Percentiles rank a stretch among this genome's conserved stretches.
phyloP scores from a whole-genome alignment of 2,113 vertebrate species.

The Datnioides undecimradiatus region DNA sequence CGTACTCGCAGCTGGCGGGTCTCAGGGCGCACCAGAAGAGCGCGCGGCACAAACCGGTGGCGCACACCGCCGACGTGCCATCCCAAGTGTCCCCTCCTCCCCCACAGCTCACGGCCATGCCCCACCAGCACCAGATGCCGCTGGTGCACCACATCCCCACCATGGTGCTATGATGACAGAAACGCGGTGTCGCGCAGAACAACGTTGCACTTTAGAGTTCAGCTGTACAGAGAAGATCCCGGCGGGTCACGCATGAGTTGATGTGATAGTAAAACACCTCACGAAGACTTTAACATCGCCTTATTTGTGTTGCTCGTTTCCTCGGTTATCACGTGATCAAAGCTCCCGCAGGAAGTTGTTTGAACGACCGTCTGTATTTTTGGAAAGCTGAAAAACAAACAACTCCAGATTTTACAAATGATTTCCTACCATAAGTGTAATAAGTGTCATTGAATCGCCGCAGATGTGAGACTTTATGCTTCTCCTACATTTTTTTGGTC shows the following conservation, averaged over 20 bases:
- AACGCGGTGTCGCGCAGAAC: slow-evolving; percentile 2
- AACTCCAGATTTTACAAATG: slow-evolving; percentile 15
- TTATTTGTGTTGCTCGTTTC: slow-evolving; percentile 35
- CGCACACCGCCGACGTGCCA: slow-evolving; percentile 50
- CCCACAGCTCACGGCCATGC: slow-evolving; percentile 73
- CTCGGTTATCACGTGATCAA: slow-evolving; percentile 20
- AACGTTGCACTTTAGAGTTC: slow-evolving; percentile 77
- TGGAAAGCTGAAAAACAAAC: slow-evolving; percentile 8
- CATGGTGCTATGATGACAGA: slow-evolving; percentile 91
- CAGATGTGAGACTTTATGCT: slow-evolving; percentile 1
- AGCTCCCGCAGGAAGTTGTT: slow-evolving; percentile 21
- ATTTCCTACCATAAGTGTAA: too few species aligned
- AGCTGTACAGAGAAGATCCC: slow-evolving; percentile 22
- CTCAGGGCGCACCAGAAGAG: slow-evolving; percentile 99
- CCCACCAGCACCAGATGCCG: slow-evolving; percentile 85
- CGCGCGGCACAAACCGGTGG: slow-evolving; percentile 92
- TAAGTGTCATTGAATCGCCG: slow-evolving; percentile 15
- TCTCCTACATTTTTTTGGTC: not conserved
- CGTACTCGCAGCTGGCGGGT: slow-evolving; percentile 97
- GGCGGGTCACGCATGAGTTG: not conserved
- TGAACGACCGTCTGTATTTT: slow-evolving; percentile 25
- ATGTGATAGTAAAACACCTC: slow-evolving; percentile 42
- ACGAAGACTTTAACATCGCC: slow-evolving; percentile 19
- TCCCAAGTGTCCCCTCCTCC: slow-evolving; percentile 84
- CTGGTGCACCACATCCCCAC: slow-evolving; percentile 91